Evolutionary conservation across 1,140 invertebrate genomes (phyloP).

Genomic region (Pachypeltis micranthus): DNA sequence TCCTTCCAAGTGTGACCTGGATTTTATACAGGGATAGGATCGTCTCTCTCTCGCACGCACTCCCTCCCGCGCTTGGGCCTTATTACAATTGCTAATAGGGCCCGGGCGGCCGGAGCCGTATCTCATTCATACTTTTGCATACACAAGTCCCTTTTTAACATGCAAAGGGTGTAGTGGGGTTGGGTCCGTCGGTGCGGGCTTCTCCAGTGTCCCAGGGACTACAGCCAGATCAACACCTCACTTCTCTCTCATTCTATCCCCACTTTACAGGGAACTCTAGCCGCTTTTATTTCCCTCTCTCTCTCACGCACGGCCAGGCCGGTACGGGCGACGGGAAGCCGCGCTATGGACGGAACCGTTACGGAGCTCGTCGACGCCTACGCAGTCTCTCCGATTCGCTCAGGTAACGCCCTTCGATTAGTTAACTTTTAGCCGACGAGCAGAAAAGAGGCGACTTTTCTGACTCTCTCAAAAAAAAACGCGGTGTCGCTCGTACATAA

Average conservation of each 20-base stretch:
- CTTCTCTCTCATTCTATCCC: slow-evolving; percentile 1
- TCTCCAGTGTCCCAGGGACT: slow-evolving; percentile 20
- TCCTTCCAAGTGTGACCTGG: slow-evolving; percentile 21
- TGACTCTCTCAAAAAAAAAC: too few relatives aligned
- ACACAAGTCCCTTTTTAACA: slow-evolving; percentile 32
- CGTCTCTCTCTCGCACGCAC: slow-evolving; percentile 10
- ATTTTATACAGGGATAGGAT: slow-evolving; percentile 22
- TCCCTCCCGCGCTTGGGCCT: slow-evolving; percentile 22
- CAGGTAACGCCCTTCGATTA: background rate
- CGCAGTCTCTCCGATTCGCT: background rate
- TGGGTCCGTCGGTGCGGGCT: slow-evolving; percentile 11
- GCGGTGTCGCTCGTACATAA: too few relatives aligned
- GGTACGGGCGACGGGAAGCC: background rate
- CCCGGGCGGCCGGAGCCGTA: slow-evolving; percentile 18
- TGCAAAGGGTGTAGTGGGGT: slow-evolving; percentile 28
- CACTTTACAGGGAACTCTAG: slow-evolving; percentile 3
- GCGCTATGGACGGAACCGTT: too few relatives aligned
- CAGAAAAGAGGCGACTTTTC: too few relatives aligned
- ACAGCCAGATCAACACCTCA: slow-evolving; percentile 17
- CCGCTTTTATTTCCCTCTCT: background rate
- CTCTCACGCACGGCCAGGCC: background rate
- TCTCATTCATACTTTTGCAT: slow-evolving; percentile 31
- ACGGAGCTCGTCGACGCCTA: background rate
- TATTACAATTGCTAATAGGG: slow-evolving; percentile 31
- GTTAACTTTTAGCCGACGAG: too few relatives aligned